Evolutionary conservation across 1,140 invertebrate genomes (phyloP).

Genomic region (Saccostrea cuccullata): DNA sequence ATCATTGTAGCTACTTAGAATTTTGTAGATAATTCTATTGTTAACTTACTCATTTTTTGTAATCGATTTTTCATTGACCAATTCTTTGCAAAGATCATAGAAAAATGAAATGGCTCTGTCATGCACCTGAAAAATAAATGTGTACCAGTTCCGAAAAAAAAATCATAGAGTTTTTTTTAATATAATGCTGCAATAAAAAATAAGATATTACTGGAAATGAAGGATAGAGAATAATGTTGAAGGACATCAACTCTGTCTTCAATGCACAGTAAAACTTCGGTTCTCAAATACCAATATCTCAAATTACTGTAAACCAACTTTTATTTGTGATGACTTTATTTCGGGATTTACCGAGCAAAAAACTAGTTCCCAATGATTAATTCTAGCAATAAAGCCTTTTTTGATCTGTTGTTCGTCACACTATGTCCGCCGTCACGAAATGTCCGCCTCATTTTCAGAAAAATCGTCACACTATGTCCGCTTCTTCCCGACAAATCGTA

Average conservation of each 20-base stretch:
- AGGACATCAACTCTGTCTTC: not conserved
- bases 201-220: not conserved
- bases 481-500: too few relatives aligned
- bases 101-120: slow-evolving; percentile 76
- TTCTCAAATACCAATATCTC: not conserved
- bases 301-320: not conserved
- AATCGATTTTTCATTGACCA: slow-evolving; percentile 63
- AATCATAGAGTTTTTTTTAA: not conserved
- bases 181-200: not conserved
- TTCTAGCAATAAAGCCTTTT: too few relatives aligned
- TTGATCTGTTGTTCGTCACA: too few relatives aligned
- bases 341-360: too few relatives aligned
- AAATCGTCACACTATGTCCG: too few relatives aligned
- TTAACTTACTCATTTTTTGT: slow-evolving; percentile 43
- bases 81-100: slow-evolving; percentile 73
- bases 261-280: not conserved
- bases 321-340: too few relatives aligned
- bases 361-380: too few relatives aligned
- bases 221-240: not conserved
- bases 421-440: too few relatives aligned
- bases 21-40: not conserved
- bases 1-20: too few relatives aligned
- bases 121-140: slow-evolving; percentile 69
- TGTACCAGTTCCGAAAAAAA: not conserved
- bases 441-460: too few relatives aligned